A percentile compares a stretch with the other conserved stretches of the same genome.
phyloP scores from a whole-genome alignment of 2,888 invertebrate genomes.

The Cerastis rubricosa region DNA sequence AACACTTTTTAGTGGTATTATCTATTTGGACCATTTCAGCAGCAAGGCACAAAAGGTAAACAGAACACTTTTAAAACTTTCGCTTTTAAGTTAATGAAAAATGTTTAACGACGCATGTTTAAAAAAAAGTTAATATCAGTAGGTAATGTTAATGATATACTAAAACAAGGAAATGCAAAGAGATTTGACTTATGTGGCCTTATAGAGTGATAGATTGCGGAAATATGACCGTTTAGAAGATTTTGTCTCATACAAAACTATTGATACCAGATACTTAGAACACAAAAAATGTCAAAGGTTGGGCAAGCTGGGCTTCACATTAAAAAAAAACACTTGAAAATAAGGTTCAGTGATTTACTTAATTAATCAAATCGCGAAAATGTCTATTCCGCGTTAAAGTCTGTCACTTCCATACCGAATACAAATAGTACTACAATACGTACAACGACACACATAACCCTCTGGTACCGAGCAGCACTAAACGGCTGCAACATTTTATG shows the following conservation, averaged over 20 bases:
- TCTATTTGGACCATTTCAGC: background rate
- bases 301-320: background rate
- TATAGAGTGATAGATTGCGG: too few species aligned
- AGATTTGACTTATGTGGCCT: too few species aligned
- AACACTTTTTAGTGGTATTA: background rate
- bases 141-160: background rate
- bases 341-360: background rate
- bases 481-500: conserved; percentile 78
- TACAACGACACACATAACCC: conserved; percentile 45
- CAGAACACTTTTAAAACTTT: too few species aligned
- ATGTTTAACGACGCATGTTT: too few species aligned
- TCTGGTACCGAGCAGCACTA: conserved; percentile 76
- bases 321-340: too few species aligned
- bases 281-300: too few species aligned
- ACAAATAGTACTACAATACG: conserved; percentile 38
- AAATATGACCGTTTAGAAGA: too few species aligned
- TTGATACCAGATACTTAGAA: background rate
- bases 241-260: too few species aligned
- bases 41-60: background rate
- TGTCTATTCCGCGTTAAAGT: background rate
- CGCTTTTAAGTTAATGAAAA: too few species aligned
- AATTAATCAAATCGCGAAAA: background rate
- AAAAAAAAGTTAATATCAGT: too few species aligned
- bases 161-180: background rate
- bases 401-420: background rate